Percentiles rank a stretch among this genome's conserved stretches.
Conservation (phyloP, 2,888 invertebrate genomes). For the Merodon equestris region DNA sequence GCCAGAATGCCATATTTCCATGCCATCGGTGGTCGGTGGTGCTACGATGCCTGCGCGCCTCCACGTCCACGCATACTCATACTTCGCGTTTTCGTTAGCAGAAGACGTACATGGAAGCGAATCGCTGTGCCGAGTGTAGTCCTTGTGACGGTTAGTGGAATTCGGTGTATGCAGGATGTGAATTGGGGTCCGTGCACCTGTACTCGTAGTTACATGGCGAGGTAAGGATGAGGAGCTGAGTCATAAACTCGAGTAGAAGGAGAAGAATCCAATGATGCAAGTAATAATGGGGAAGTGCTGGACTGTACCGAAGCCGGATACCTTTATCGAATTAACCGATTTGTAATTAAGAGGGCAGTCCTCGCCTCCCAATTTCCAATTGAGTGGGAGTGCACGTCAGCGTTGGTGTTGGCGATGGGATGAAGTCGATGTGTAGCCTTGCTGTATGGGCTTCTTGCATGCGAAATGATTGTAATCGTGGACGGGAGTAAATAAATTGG, state of each 20-base stretch:
- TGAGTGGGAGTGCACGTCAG: too few species aligned
- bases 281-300: constrained; percentile 61
- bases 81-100: too few species aligned
- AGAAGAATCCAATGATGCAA: constrained; percentile 46
- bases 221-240: too few species aligned
- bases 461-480: constrained; percentile 22
- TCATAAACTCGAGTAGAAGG: too few species aligned
- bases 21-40: too few species aligned
- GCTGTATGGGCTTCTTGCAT: not conserved
- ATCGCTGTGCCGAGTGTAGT: constrained; percentile 3
- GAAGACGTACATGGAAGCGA: not conserved
- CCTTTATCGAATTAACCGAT: constrained; percentile 62
- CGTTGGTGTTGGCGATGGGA: too few species aligned
- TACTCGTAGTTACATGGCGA: too few species aligned
- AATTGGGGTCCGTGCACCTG: too few species aligned
- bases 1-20: constrained; percentile 35
- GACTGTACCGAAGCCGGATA: constrained; percentile 41
- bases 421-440: too few species aligned
- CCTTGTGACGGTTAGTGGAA: not conserved
- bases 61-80: too few species aligned
- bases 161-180: too few species aligned
- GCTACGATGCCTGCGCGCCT: too few species aligned
- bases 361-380: not conserved
- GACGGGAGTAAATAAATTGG: constrained; percentile 11
- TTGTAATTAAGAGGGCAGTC: constrained; percentile 58